Percentiles rank a stretch among this genome's conserved stretches.
Evolutionary conservation across 2,113 vertebrate genomes (phyloP).

Genomic region (Panthera leo): DNA sequence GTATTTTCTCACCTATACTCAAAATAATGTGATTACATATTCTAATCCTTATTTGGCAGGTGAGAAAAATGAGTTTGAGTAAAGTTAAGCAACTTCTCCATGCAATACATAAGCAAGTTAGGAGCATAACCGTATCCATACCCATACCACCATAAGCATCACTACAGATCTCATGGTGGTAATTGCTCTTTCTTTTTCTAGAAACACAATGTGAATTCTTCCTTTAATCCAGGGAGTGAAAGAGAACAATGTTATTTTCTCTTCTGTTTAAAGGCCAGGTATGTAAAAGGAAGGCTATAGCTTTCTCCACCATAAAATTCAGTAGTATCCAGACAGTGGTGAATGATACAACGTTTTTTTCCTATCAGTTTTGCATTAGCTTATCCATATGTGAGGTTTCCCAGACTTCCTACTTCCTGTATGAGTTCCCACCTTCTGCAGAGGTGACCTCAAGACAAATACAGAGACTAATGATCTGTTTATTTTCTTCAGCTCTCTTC

Average conservation of each 20-base stretch:
- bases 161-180: not conserved
- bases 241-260: not conserved
- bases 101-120: not conserved
- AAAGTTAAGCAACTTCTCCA: not conserved
- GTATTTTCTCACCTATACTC: not conserved
- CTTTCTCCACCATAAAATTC: not conserved
- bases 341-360: not conserved
- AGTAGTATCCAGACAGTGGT: not conserved
- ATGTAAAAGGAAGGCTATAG: not conserved
- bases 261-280: not conserved
- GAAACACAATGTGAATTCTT: not conserved
- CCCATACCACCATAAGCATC: too few relatives aligned
- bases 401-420: not conserved
- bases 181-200: not conserved
- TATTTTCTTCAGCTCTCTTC: not conserved
- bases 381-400: not conserved
- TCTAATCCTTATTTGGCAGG: not conserved
- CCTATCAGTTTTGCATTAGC: not conserved
- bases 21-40: not conserved
- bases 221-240: not conserved
- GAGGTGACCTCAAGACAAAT: not conserved
- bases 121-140: not conserved
- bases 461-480: constrained; percentile 4
- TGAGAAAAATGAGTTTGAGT: not conserved
- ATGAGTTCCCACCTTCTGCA: not conserved